A percentile compares a stretch with the other conserved stretches of the same genome.
Conservation (phyloP, 1,140 invertebrate species). For the Ostrea edulis region DNA sequence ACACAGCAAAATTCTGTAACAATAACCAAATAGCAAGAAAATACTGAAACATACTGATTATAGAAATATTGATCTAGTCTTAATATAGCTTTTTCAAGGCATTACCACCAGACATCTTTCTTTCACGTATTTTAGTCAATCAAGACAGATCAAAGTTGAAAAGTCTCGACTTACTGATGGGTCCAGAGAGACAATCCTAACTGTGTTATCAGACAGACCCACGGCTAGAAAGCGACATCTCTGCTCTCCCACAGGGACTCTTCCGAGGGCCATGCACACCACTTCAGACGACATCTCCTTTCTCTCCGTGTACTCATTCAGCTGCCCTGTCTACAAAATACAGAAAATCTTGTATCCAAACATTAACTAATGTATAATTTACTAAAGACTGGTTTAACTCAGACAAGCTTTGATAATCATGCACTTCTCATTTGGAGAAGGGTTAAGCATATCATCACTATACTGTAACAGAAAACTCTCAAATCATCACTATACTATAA, state of each 20-base stretch:
- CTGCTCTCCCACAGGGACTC: slow-evolving; percentile 96
- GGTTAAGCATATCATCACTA: slow-evolving; percentile 1
- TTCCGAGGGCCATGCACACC: slow-evolving; percentile 98
- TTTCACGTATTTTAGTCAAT: too few species aligned
- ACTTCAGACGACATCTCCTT: slow-evolving; percentile 98
- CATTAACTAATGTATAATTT: background rate
- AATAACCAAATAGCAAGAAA: too few species aligned
- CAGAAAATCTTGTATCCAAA: slow-evolving; percentile 70
- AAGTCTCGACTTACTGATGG: slow-evolving; percentile 85
- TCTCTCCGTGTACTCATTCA: slow-evolving; percentile 98
- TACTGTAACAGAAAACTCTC: too few species aligned
- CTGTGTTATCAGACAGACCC: slow-evolving; percentile 97
- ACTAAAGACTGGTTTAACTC: background rate
- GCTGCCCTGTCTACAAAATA: slow-evolving; percentile 90
- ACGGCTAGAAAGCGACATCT: slow-evolving; percentile 98
- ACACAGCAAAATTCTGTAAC: too few species aligned
- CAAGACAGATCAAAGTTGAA: too few species aligned
- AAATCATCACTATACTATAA: background rate
- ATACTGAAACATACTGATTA: too few species aligned
- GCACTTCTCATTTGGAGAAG: background rate
- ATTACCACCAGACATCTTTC: too few species aligned
- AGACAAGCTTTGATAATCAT: background rate
- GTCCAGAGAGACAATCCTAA: slow-evolving; percentile 98
- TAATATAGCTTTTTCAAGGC: too few species aligned
- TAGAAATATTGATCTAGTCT: too few species aligned